Percentiles rank a stretch among this genome's conserved stretches.
Evolutionary conservation across 2,888 invertebrate species (phyloP).

Genomic region (Amiota communis): DNA sequence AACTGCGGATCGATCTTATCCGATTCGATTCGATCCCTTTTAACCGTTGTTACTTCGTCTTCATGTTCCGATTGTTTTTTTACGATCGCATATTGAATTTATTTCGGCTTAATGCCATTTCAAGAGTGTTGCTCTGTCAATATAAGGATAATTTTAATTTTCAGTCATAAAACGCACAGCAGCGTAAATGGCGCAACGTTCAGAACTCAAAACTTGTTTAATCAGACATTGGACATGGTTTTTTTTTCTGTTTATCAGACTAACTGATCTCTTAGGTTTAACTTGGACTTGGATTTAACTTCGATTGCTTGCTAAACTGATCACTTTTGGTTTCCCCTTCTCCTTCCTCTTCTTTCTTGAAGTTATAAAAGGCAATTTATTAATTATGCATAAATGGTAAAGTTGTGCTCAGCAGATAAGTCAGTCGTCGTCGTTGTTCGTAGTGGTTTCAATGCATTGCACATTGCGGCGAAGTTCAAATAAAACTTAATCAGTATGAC

Average conservation of each 20-base stretch:
- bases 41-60: not conserved
- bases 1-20: too few species aligned
- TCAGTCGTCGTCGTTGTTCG: not conserved
- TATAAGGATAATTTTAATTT: slow-evolving; percentile 58
- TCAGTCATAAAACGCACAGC: slow-evolving; percentile 44
- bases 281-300: slow-evolving; percentile 8
- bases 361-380: slow-evolving; percentile 57
- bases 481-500: slow-evolving; percentile 48
- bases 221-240: slow-evolving; percentile 17
- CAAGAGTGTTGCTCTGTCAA: slow-evolving; percentile 49
- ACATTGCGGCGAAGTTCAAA: slow-evolving; percentile 55
- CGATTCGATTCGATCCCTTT: too few species aligned
- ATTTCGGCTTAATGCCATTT: slow-evolving; percentile 29
- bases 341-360: slow-evolving; percentile 45
- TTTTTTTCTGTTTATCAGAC: slow-evolving; percentile 24
- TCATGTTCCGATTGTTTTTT: slow-evolving; percentile 51
- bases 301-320: too few species aligned
- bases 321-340: too few species aligned
- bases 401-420: slow-evolving; percentile 19
- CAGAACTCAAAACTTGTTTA: not conserved
- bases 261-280: slow-evolving; percentile 3
- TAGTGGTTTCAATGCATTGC: not conserved
- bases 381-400: slow-evolving; percentile 63
- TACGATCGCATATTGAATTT: slow-evolving; percentile 50
- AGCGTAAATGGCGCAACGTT: slow-evolving; percentile 18